Evolutionary conservation across 1,140 invertebrate species (phyloP), one percentile per base, ranked within the genome.

Genomic region (Zaprionus capensis): DNA sequence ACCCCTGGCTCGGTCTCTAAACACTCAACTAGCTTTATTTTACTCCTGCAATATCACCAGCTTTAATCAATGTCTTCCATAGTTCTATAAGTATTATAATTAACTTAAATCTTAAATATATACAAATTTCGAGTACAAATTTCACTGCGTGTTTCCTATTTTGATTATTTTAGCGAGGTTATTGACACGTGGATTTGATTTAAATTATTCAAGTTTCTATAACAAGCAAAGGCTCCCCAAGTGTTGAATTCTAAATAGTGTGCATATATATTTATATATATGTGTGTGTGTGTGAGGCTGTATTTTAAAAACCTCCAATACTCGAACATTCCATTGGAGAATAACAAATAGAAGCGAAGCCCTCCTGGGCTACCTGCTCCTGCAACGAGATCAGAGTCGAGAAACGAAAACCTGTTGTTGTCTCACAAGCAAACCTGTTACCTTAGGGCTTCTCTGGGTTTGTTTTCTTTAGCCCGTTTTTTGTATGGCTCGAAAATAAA

Each of bases 401-500:
- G 24, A 41, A 41, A n/a, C 5, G 5, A 41, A 83, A 87, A 87
- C 83, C 83, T 81, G 83, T 87, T 87, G 62, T 72, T 87, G 58
- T 70, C 51, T 38, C 53, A 24, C 22, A 57, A 51, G 34, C 38
- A 57, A 87, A 88, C 81, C 81, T 81, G 84, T 87, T 88, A 53
- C 66, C 71, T 46, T 63, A 69, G 74, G 75, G 78, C 58, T 63
- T 78, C 78, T 88, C 68, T 57, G 51, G 68, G 67, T 82, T 87
- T 87, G 70, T 72, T 83, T 88, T 87, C 65, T 65, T 66, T 66
- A 44, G 57, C 67, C 72, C 67, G 71, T 81, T 87, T 81, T 81
- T 78, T 71, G 74, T 44, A 17, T 17, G 41, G 41, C 53, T 78
- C 61, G 70, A 71, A 73, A 84, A 84, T 85, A 88, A 84, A 80